Evolutionary conservation across 2,888 invertebrate species (phyloP).

Genomic region (Epinotia bilunana): DNA sequence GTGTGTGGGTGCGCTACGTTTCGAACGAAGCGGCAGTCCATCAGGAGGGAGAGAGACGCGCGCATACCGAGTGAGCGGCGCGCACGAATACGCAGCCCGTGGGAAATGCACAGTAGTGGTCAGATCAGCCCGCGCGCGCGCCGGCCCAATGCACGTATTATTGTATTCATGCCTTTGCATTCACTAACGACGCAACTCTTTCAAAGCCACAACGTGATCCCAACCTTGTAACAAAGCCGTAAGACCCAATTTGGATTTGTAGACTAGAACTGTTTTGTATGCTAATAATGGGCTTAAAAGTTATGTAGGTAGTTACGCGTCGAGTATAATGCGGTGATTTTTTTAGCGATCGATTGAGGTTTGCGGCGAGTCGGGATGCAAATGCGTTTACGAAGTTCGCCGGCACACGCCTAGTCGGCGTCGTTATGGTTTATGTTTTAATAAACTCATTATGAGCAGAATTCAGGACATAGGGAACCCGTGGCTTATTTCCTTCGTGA

Average conservation of each 20-base stretch:
- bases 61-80: conserved; percentile 68
- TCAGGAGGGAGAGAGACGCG: conserved; percentile 71
- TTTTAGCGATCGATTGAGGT: conserved; percentile 83
- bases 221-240: conserved; percentile 51
- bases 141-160: conserved; percentile 84
- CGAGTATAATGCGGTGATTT: conserved; percentile 80
- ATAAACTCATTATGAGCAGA: conserved; percentile 65
- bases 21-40: conserved; percentile 82
- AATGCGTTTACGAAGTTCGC: conserved; percentile 77
- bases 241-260: conserved; percentile 55
- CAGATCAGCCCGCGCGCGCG: conserved; percentile 83
- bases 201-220: conserved; percentile 47
- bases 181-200: conserved; percentile 68
- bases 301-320: conserved; percentile 74
- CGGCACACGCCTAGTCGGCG: conserved; percentile 73
- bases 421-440: conserved; percentile 65
- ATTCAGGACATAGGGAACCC: conserved; percentile 41
- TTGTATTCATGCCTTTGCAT: conserved; percentile 76
- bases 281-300: conserved; percentile 49
- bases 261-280: conserved; percentile 48
- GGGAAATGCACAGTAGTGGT: conserved; percentile 86
- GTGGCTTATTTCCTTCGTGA: not conserved
- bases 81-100: conserved; percentile 75
- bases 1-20: conserved; percentile 84
- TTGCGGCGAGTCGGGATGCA: conserved; percentile 79